phyloP scores from a whole-genome alignment of 2,888 invertebrate genomes.

The Nomada fucata region DNA sequence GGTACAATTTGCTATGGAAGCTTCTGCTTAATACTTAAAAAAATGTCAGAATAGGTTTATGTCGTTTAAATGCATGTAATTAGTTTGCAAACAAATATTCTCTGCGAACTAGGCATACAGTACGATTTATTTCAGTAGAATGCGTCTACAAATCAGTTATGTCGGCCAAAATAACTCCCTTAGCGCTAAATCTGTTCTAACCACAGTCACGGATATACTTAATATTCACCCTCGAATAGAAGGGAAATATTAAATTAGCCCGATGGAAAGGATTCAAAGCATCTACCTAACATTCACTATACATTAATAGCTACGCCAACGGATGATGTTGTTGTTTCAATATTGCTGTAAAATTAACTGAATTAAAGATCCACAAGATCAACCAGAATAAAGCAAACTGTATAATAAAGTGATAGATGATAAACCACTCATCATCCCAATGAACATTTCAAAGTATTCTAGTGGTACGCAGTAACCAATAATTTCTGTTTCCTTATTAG shows the following conservation, averaged over 20 bases:
- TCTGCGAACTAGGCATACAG: background rate
- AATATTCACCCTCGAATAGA: conserved; percentile 18
- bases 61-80: background rate
- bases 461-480: too few species aligned
- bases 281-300: background rate
- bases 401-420: too few species aligned
- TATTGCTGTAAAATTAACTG: background rate
- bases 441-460: too few species aligned
- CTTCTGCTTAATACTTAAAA: too few species aligned
- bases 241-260: conserved; percentile 22
- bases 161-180: background rate
- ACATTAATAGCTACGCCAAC: background rate
- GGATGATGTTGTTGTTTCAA: background rate
- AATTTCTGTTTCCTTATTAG: too few species aligned
- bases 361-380: background rate
- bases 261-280: background rate
- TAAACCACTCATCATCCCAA: too few species aligned
- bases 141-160: background rate
- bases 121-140: background rate
- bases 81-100: background rate
- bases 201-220: conserved; percentile 5
- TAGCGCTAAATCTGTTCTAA: background rate
- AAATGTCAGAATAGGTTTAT: too few species aligned
- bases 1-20: too few species aligned
- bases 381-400: too few species aligned